Evolutionary conservation across 2,113 vertebrate species (phyloP).

Genomic region (Probosciger aterrimus): DNA sequence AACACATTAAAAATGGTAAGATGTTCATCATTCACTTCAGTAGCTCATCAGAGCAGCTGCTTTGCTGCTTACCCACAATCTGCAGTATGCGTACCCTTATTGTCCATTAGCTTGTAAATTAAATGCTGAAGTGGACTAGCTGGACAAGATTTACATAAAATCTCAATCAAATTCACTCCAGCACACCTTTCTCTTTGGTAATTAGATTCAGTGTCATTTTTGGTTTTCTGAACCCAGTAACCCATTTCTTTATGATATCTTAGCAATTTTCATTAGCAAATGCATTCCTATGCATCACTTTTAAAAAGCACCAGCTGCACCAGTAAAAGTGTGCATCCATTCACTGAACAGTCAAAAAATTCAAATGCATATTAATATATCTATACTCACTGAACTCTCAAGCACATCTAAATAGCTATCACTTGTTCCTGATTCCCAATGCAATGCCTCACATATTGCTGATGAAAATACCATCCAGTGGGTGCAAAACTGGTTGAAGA

Average conservation of each 20-base stretch:
- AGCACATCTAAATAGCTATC: slow-evolving; percentile 1
- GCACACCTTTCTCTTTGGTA: slow-evolving; percentile 26
- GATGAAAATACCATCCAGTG: background rate
- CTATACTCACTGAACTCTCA: background rate
- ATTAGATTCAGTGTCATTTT: slow-evolving; percentile 15
- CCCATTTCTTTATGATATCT: slow-evolving; percentile 46
- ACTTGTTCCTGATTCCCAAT: background rate
- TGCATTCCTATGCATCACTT: slow-evolving; percentile 40
- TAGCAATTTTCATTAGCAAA: slow-evolving; percentile 54
- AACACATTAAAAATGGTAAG: background rate
- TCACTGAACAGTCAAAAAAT: slow-evolving; percentile 37
- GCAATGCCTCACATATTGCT: background rate
- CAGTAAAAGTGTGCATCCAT: slow-evolving; percentile 36
- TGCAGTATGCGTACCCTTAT: background rate
- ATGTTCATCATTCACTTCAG: background rate
- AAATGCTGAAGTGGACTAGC: slow-evolving; percentile 5
- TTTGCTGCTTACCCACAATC: background rate
- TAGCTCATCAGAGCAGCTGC: background rate
- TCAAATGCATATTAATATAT: slow-evolving; percentile 8
- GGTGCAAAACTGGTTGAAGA: background rate
- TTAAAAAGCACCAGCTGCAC: slow-evolving; percentile 49
- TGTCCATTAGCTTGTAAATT: slow-evolving; percentile 30
- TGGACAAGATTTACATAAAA: slow-evolving; percentile 43
- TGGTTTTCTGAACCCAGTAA: slow-evolving; percentile 49
- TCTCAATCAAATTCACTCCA: slow-evolving; percentile 16